Conservation (phyloP, 2,113 vertebrate genomes). For the Nansenia antarctica region DNA sequence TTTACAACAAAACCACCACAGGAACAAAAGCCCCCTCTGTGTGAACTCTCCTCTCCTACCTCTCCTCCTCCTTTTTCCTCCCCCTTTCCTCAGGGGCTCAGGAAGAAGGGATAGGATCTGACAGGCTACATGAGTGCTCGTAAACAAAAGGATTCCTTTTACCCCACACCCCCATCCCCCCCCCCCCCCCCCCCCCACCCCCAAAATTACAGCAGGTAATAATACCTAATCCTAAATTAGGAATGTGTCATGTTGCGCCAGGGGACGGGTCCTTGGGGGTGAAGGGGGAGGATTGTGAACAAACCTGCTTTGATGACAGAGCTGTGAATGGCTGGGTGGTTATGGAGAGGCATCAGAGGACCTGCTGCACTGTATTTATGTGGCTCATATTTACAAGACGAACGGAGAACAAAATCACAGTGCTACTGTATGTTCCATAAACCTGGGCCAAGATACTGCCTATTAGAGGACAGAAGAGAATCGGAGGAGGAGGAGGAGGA, state of each 20-base stretch:
- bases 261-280: constrained; percentile 13
- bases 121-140: constrained; percentile 50
- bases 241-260: constrained; percentile 44
- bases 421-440: too few relatives aligned
- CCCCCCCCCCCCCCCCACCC: not conserved
- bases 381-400: too few relatives aligned
- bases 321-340: constrained; percentile 4
- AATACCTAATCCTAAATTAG: constrained; percentile 54
- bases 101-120: constrained; percentile 56
- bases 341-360: too few relatives aligned
- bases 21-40: constrained; percentile 64
- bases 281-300: constrained; percentile 32
- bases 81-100: not conserved
- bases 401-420: too few relatives aligned
- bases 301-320: constrained; percentile 45
- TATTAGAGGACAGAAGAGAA: too few relatives aligned
- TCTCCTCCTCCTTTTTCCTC: not conserved
- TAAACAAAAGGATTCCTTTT: constrained; percentile 56
- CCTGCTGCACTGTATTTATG: too few relatives aligned
- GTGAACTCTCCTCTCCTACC: not conserved
- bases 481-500: too few relatives aligned
- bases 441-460: too few relatives aligned
- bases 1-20: constrained; percentile 38
- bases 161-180: not conserved
- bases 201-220: constrained; percentile 54